These are phyloP conservation scores for Pseudoatta argentina DNA, from an alignment of 1,140 invertebrate species.

Conservation along the genomic window DNA sequence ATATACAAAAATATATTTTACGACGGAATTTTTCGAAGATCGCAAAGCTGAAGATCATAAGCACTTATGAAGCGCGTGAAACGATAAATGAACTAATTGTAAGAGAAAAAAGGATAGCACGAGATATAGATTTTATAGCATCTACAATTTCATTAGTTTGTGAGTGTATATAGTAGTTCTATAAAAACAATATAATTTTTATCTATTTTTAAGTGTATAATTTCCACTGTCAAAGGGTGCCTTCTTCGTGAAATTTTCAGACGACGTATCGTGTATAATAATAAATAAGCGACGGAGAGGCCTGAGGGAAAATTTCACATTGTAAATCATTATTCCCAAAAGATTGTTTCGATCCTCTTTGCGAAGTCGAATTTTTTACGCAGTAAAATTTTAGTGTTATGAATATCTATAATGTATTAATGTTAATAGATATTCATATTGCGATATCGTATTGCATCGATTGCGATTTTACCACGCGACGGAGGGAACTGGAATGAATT, in stretches of 20 bases:
- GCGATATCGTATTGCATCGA: background rate
- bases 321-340: background rate
- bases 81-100: constrained; percentile 6
- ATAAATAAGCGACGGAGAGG: background rate
- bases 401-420: background rate
- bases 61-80: constrained; percentile 70
- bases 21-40: constrained; percentile 68
- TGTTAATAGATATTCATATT: background rate
- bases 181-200: constrained; percentile 83
- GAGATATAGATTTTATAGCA: constrained; percentile 66
- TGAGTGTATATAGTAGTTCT: constrained; percentile 85
- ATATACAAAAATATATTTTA: constrained; percentile 33
- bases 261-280: constrained; percentile 59
- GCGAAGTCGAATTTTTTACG: background rate
- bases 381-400: background rate
- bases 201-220: constrained; percentile 83
- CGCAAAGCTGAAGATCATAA: constrained; percentile 39
- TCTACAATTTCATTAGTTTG: constrained; percentile 77
- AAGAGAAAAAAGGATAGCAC: constrained; percentile 62
- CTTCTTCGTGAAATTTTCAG: constrained; percentile 75
- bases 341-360: constrained; percentile 8
- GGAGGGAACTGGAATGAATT: constrained; percentile 23
- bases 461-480: constrained; percentile 12
- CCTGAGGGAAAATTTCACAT: constrained; percentile 38
- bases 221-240: constrained; percentile 82